These are phyloP conservation scores for Cydia strobilella DNA, from an alignment of 1,140 invertebrate genomes.

Conservation along the genomic window DNA sequence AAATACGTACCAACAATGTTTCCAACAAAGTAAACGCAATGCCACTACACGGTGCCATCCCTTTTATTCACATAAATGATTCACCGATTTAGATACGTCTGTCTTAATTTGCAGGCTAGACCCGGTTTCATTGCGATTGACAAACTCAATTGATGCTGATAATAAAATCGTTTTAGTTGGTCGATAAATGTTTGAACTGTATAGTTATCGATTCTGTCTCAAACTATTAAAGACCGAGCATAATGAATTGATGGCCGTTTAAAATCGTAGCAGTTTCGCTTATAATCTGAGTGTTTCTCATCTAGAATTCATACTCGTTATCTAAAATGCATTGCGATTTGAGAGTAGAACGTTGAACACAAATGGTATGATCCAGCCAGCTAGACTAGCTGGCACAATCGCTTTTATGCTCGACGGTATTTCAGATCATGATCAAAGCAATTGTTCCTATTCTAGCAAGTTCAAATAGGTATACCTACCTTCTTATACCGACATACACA, in stretches of 20 bases:
- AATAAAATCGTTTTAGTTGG: slow-evolving; percentile 14
- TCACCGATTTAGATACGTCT: slow-evolving; percentile 3
- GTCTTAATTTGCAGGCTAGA: slow-evolving; percentile 2
- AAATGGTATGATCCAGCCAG: no score
- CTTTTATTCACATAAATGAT: not conserved
- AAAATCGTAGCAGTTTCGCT: not conserved
- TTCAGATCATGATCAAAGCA: no score
- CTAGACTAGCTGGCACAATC: no score
- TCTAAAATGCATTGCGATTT: no score
- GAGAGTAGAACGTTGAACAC: no score
- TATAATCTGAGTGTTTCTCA: not conserved
- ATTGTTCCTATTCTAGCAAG: no score
- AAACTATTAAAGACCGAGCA: not conserved
- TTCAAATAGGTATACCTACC: no score
- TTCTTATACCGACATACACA: no score
- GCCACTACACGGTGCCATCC: not conserved
- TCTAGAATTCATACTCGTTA: not conserved
- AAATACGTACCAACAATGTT: no score
- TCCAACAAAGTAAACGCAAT: no score
- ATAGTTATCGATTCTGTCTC: not conserved
- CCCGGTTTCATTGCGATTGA: not conserved
- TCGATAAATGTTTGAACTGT: slow-evolving; percentile 4
- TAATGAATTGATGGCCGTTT: not conserved
- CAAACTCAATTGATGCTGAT: slow-evolving; percentile 3
- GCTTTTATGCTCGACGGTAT: no score